Percentiles rank a stretch among this genome's conserved stretches.
Evolutionary conservation across 2,888 invertebrate genomes (phyloP).

Genomic region (Xanthia icteritia): DNA sequence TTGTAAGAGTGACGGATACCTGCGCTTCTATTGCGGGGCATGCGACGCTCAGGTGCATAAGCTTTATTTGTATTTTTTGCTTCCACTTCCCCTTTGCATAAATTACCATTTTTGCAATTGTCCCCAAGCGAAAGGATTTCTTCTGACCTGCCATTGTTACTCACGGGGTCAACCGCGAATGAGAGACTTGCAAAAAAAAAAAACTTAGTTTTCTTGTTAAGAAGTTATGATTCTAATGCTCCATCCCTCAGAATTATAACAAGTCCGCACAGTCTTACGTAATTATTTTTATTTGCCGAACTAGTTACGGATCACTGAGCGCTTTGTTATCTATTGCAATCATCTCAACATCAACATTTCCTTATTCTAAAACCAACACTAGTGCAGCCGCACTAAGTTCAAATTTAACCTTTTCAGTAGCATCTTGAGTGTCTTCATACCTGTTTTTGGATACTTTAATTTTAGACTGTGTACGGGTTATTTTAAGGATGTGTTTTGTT

Average conservation of each 20-base stretch:
- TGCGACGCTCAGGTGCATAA: slow-evolving; percentile 88
- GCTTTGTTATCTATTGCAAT: slow-evolving; percentile 85
- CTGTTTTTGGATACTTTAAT: slow-evolving; percentile 22
- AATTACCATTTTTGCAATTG: slow-evolving; percentile 85
- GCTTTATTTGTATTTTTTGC: slow-evolving; percentile 88
- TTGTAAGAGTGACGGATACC: slow-evolving; percentile 80
- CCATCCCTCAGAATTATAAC: slow-evolving; percentile 58
- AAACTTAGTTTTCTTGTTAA: neutral
- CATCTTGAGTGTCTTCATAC: slow-evolving; percentile 71
- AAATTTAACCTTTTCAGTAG: slow-evolving; percentile 72
- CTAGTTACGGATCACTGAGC: slow-evolving; percentile 87
- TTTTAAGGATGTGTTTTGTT: slow-evolving; percentile 69
- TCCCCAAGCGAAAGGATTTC: slow-evolving; percentile 67
- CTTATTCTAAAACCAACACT: slow-evolving; percentile 73
- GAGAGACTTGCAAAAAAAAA: neutral
- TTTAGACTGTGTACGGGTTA: slow-evolving; percentile 37
- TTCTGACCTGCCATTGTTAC: slow-evolving; percentile 47
- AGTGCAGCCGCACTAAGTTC: slow-evolving; percentile 71
- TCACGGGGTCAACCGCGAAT: slow-evolving; percentile 20
- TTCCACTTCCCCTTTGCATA: slow-evolving; percentile 89
- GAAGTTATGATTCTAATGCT: neutral
- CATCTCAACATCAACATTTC: slow-evolving; percentile 71
- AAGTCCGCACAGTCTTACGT: slow-evolving; percentile 58
- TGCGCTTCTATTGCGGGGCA: slow-evolving; percentile 73
- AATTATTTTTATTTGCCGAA: slow-evolving; percentile 83